phyloP scores from a whole-genome alignment of 2,797 vertebrate species.

The Lagocephalus sceleratus region DNA sequence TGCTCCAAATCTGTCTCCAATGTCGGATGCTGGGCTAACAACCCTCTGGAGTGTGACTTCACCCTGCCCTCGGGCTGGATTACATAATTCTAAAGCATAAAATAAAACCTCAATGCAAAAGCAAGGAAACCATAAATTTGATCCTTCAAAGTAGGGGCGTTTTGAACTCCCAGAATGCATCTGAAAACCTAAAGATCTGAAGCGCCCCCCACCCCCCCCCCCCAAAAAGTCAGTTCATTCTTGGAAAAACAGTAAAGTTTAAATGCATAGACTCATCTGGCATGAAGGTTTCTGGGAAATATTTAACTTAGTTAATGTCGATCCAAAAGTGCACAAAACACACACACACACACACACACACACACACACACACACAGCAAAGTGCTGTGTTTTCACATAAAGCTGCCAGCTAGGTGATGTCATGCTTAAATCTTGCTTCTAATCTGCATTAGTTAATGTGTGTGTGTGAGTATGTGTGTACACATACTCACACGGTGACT shows the following conservation, averaged over 20 bases:
- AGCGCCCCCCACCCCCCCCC: too few species aligned
- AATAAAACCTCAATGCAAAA: constrained; percentile 14
- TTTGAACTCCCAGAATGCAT: too few species aligned
- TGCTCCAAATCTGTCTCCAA: constrained; percentile 39
- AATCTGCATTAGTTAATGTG: constrained; percentile 30
- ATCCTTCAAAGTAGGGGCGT: too few species aligned
- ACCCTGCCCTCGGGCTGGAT: constrained; percentile 35
- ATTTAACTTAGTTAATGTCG: constrained; percentile 28
- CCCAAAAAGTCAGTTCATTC: constrained; percentile 37
- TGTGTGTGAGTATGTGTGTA: constrained; percentile 1
- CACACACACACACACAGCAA: constrained; percentile 9
- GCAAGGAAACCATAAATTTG: constrained; percentile 14
- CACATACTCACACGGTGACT: not conserved
- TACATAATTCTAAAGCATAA: constrained; percentile 40
- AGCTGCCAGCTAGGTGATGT: constrained; percentile 37
- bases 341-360: constrained; percentile 4
- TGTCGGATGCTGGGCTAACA: constrained; percentile 46
- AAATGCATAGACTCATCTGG: constrained; percentile 19
- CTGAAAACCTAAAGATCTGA: not conserved
- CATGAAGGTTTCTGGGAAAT: constrained; percentile 11
- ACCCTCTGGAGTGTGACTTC: constrained; percentile 40
- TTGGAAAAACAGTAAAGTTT: constrained; percentile 26
- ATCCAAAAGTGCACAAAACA: constrained; percentile 25
- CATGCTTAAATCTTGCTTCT: constrained; percentile 26
- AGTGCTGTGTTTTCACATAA: constrained; percentile 24